These are phyloP conservation scores for Raja brachyura DNA, from an alignment of 2,113 vertebrate genomes.

Conservation along the genomic window DNA sequence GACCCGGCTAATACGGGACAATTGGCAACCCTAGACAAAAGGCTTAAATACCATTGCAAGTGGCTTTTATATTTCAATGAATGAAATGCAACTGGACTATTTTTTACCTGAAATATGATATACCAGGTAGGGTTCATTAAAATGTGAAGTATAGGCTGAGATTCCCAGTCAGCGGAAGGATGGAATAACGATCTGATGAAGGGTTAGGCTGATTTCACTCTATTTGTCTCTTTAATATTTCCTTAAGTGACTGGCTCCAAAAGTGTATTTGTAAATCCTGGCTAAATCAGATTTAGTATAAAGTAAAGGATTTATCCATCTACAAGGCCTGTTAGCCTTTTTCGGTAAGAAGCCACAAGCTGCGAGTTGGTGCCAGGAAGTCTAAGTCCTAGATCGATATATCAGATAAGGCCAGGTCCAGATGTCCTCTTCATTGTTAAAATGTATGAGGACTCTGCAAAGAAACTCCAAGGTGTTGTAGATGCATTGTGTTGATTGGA, in stretches of 20 bases:
- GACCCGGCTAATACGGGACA: no score
- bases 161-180: neutral
- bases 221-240: neutral
- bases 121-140: neutral
- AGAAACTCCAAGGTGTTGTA: no score
- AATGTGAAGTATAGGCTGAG: neutral
- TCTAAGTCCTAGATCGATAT: no score
- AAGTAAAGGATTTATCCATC: no score
- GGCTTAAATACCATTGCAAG: neutral
- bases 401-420: no score
- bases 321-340: no score
- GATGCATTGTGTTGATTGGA: no score
- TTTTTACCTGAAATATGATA: neutral
- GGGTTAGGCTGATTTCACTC: neutral
- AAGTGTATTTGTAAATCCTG: neutral
- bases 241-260: neutral
- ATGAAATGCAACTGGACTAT: neutral
- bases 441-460: no score
- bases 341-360: no score
- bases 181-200: neutral
- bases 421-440: no score
- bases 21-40: neutral
- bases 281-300: no score
- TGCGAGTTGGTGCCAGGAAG: no score
- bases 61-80: neutral